Evolutionary conservation across 2,888 invertebrate species (phyloP), one percentile per base, ranked within the genome.

Genomic region (Rotaria magnacalcarata): DNA sequence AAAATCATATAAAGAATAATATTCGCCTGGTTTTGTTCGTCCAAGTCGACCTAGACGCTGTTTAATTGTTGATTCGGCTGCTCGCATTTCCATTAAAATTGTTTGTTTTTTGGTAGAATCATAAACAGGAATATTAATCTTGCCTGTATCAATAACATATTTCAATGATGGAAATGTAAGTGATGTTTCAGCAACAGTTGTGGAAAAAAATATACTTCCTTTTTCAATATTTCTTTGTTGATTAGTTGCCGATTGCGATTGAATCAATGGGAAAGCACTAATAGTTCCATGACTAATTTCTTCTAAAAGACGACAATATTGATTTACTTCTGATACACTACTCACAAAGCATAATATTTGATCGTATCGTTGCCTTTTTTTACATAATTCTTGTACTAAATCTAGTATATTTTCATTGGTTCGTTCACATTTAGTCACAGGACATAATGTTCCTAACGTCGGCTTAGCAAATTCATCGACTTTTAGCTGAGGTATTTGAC

Each of bases 321-420:
- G 47, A n/a, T 47, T 24, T 41, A 47, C 80, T 47, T 80, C 80
- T 11, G 24, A 10, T 0, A 47, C 80, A n/a, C 24, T n/a, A 80
- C n/a, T 80, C 47, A 80, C 80, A 80, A 80, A 80, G n/a, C 80
- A 80, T n/a, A 80, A n/a, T 4, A 80, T 80, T 47, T 80, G 80
- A 43, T 80, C 80, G 47, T 80, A 10, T 14, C 43, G 7, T 80
- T 80, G 43, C 11, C 47, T 24, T 47, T 47, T 80, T 47, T 80
- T 47, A 47, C n/a, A 47, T 47, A 80, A 47, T 80, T 80, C 80
- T 47, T 80, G 80, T 24, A 80, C 80, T n/a, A 80, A 24, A 47
- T 80, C 80, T 2, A 80, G 3, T 19, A 80, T 80, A n/a, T 80
- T 80, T 43, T 47, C 5, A 43, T 80, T 80, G 24, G 80, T 47